These are phyloP conservation scores for Chloromyia formosa DNA, from an alignment of 2,888 invertebrate genomes.

Conservation along the genomic window DNA sequence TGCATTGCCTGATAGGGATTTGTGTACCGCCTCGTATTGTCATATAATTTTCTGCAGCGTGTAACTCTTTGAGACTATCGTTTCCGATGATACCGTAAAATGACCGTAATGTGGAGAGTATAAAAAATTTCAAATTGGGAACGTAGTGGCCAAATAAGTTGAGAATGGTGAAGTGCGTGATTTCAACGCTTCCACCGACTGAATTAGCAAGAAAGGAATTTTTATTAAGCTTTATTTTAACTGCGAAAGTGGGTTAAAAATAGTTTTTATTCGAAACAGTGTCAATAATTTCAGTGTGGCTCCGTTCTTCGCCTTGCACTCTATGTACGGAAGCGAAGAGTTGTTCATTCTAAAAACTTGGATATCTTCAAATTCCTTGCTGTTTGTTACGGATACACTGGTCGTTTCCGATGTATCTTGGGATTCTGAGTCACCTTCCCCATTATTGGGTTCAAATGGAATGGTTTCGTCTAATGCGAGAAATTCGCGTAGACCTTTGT, in stretches of 20 bases:
- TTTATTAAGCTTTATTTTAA: constrained; percentile 45
- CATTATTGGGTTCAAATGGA: not conserved
- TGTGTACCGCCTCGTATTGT: constrained; percentile 19
- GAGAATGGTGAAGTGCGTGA: constrained; percentile 45
- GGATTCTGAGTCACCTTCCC: not conserved
- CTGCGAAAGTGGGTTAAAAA: constrained; percentile 46
- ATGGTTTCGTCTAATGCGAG: no score
- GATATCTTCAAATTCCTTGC: constrained; percentile 39
- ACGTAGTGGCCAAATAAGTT: constrained; percentile 34
- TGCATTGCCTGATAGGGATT: constrained; percentile 36
- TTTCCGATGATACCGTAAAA: constrained; percentile 46
- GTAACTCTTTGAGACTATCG: constrained; percentile 42
- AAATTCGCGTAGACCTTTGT: no score
- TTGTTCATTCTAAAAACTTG: constrained; percentile 51
- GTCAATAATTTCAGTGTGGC: constrained; percentile 50
- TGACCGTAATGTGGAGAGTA: constrained; percentile 38
- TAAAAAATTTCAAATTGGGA: constrained; percentile 45
- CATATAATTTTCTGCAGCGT: constrained; percentile 42
- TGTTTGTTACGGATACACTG: not conserved
- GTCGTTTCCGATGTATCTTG: not conserved
- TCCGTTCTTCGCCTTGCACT: constrained; percentile 49
- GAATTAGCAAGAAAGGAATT: constrained; percentile 47
- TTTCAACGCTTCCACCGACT: constrained; percentile 46
- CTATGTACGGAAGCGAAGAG: constrained; percentile 51
- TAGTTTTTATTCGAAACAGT: constrained; percentile 50